A percentile compares a stretch with the other conserved stretches of the same genome.
These are phyloP conservation scores for Anolis sagrei DNA, from an alignment of 2,113 vertebrate genomes.

Conservation along the genomic window DNA sequence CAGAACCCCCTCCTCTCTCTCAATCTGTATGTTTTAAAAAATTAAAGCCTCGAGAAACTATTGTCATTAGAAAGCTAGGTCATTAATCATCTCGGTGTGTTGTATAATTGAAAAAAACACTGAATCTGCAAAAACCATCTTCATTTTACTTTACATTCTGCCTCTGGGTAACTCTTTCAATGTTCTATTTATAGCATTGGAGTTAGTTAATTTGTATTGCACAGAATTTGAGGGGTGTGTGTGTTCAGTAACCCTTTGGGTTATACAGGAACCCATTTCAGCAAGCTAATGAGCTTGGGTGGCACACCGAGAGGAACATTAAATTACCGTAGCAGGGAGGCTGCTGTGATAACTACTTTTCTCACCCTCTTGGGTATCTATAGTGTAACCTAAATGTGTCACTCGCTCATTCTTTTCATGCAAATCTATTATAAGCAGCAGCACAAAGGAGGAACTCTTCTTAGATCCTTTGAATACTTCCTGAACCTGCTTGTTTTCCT, in stretches of 20 bases:
- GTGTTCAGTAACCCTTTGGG: conserved; percentile 25
- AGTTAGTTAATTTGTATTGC: conserved; percentile 62
- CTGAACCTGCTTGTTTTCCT: background rate
- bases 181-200: conserved; percentile 46
- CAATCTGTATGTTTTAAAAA: conserved; percentile 26
- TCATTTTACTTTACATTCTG: conserved; percentile 42
- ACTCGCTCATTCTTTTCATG: conserved; percentile 45
- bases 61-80: conserved; percentile 51
- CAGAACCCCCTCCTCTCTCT: background rate
- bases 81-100: conserved; percentile 55
- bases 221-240: conserved; percentile 28
- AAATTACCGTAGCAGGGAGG: conserved; percentile 7
- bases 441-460: conserved; percentile 42
- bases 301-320: conserved; percentile 14
- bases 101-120: conserved; percentile 41
- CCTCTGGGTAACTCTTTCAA: conserved; percentile 54
- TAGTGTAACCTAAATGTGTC: conserved; percentile 47
- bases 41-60: conserved; percentile 44
- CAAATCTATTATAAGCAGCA: conserved; percentile 41
- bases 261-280: conserved; percentile 38
- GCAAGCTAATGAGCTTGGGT: conserved; percentile 43
- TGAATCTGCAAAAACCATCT: conserved; percentile 58
- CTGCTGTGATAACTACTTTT: background rate
- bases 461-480: conserved; percentile 3
- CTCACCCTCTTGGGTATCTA: conserved; percentile 6